Evolutionary conservation across 1,140 invertebrate genomes (phyloP), one percentile per base, ranked within the genome.

Genomic region (Ceratina australensis): DNA sequence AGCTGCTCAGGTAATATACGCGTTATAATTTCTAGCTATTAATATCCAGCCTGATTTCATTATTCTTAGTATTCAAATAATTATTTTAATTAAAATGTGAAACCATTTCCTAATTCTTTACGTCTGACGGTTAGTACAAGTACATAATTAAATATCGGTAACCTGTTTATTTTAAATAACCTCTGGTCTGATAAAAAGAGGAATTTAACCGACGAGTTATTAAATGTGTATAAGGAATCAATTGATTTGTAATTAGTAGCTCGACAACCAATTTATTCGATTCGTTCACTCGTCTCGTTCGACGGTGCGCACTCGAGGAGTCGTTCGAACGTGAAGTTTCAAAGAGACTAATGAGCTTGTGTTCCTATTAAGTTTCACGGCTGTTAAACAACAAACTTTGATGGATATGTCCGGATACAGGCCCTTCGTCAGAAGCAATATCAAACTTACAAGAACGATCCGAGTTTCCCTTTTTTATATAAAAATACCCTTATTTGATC

Each of bases 1-100:
- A 15, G 97, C 97, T 22, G 95, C 97, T 15, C 96, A 98, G 94
- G 95, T 97, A 92, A 90, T 74, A n/a, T n/a, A n/a, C n/a, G n/a
- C n/a, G n/a, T n/a, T n/a, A n/a, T n/a, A n/a, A n/a, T 10, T 42
- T 42, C 33, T 10, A 42, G 0, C 33, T 42, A 42, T 42, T 42
- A 42, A 42, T 8, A 42, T 42, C 33, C 33, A n/a, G 33, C 3
- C 5, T 10, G 33, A 42, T 42, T 10, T 42, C 33, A 42, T 42
- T 42, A 42, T 42, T 42, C 33, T 42, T 7, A 42, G 10, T 42
- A 10, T 42, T 42, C 10, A 42, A 42, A 42, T 42, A 42, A 10
- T 10, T 10, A 10, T 3, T 42, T 42, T 42, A 42, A 42, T 42
- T 42, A 42, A 42, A 42, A 2, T 42, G 33, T 42, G 33, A 42